These are phyloP conservation scores for Spea multiplicata DNA, from an alignment of 2,113 vertebrate genomes.

Conservation along the genomic window DNA sequence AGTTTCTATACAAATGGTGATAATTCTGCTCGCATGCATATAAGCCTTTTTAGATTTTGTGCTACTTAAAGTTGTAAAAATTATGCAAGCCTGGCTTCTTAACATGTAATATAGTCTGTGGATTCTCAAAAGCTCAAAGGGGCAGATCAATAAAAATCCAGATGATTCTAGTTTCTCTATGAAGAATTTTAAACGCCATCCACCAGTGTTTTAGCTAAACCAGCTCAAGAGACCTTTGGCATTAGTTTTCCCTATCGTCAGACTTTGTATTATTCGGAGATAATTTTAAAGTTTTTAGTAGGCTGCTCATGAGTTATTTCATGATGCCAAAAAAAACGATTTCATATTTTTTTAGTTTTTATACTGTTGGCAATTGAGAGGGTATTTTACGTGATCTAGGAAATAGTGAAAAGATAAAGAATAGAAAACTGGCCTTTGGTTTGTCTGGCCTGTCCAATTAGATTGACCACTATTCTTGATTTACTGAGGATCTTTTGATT, in stretches of 20 bases:
- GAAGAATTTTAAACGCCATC: slow-evolving; percentile 26
- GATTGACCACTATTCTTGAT: too few species aligned
- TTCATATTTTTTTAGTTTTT: too few species aligned
- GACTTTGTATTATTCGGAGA: too few species aligned
- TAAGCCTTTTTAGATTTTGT: slow-evolving; percentile 28
- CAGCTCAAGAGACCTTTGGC: slow-evolving; percentile 8
- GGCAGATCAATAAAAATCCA: slow-evolving; percentile 43
- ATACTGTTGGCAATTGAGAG: too few species aligned
- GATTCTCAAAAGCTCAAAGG: slow-evolving; percentile 31
- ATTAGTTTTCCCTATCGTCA: background rate
- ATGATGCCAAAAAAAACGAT: too few species aligned
- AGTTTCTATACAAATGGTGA: slow-evolving; percentile 31
- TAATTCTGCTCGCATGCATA: slow-evolving; percentile 26
- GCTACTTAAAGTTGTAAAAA: slow-evolving; percentile 19
- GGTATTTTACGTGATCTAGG: too few species aligned
- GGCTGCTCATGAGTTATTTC: too few species aligned
- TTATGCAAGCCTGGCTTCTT: slow-evolving; percentile 10
- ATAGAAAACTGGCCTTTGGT: too few species aligned
- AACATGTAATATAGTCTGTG: slow-evolving; percentile 29
- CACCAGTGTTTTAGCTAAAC: slow-evolving; percentile 20
- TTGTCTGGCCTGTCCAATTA: too few species aligned
- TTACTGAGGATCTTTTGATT: too few species aligned
- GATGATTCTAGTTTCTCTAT: slow-evolving; percentile 37
- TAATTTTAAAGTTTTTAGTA: too few species aligned
- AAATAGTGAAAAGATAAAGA: too few species aligned